Conservation (phyloP, 2,797 vertebrate genomes). For the Acomys russatus region DNA sequence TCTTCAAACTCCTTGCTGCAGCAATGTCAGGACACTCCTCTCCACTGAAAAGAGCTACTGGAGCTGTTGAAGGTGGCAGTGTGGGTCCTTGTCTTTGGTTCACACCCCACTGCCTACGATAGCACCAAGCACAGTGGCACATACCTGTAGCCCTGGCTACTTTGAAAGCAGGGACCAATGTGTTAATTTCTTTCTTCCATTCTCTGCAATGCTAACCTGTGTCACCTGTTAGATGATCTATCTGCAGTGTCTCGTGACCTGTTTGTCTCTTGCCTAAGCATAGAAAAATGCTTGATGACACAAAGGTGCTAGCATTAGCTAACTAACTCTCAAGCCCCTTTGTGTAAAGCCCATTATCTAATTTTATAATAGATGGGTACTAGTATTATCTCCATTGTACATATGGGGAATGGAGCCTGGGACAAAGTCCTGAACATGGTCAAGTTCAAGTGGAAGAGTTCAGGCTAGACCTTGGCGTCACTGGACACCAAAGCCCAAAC, state of each 20-base stretch:
- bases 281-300: neutral
- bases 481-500: neutral
- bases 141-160: neutral
- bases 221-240: neutral
- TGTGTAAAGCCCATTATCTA: neutral
- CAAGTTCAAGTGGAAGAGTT: neutral
- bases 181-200: neutral
- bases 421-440: neutral
- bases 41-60: neutral
- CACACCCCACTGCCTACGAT: neutral
- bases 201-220: neutral
- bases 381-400: neutral
- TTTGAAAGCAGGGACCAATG: neutral
- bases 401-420: neutral
- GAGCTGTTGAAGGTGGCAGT: neutral
- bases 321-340: constrained; percentile 2
- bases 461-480: neutral
- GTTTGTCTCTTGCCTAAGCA: neutral
- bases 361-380: neutral
- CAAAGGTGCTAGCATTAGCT: neutral
- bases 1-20: neutral
- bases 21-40: neutral
- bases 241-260: neutral
- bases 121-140: neutral
- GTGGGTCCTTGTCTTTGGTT: neutral